Percentiles rank a stretch among this genome's conserved stretches.
Conservation (phyloP, 2,797 vertebrate genomes). For the Toxotes lorentzi region DNA sequence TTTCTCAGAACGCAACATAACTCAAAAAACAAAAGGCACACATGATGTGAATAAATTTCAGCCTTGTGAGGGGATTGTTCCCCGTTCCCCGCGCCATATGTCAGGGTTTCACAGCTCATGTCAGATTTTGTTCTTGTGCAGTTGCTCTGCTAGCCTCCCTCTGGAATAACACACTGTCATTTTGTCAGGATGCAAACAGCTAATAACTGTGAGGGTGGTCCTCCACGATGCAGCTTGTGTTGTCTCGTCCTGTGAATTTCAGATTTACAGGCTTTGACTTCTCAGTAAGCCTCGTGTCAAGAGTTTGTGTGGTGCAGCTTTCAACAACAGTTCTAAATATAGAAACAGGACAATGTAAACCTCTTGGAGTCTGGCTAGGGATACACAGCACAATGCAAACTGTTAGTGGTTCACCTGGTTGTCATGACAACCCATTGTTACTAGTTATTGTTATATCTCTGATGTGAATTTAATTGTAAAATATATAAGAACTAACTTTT, state of each 20-base stretch:
- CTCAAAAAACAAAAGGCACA: conserved; percentile 33
- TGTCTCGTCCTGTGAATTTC: conserved; percentile 43
- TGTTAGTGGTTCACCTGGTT: conserved; percentile 17
- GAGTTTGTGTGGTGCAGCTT: conserved; percentile 9
- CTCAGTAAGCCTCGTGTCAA: conserved; percentile 10
- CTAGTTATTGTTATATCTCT: background rate
- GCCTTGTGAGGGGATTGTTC: background rate
- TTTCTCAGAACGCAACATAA: conserved; percentile 57
- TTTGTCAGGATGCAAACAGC: conserved; percentile 37
- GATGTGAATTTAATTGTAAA: background rate
- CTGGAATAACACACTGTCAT: conserved; percentile 24
- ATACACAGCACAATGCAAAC: background rate
- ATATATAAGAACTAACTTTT: background rate
- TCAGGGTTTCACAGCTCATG: conserved; percentile 38
- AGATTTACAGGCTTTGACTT: conserved; percentile 28
- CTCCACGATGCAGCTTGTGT: conserved; percentile 10
- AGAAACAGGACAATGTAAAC: conserved; percentile 29
- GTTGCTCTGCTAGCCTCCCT: conserved; percentile 12
- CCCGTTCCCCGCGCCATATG: conserved; percentile 40
- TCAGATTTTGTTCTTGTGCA: background rate
- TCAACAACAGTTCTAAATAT: conserved; percentile 37
- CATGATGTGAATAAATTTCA: conserved; percentile 28
- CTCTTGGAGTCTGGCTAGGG: background rate
- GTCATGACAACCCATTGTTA: conserved; percentile 13
- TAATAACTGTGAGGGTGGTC: conserved; percentile 26